Evolutionary conservation across 2,797 vertebrate species (phyloP), one percentile per base, ranked within the genome.

Genomic region (Sandelia bainsii): DNA sequence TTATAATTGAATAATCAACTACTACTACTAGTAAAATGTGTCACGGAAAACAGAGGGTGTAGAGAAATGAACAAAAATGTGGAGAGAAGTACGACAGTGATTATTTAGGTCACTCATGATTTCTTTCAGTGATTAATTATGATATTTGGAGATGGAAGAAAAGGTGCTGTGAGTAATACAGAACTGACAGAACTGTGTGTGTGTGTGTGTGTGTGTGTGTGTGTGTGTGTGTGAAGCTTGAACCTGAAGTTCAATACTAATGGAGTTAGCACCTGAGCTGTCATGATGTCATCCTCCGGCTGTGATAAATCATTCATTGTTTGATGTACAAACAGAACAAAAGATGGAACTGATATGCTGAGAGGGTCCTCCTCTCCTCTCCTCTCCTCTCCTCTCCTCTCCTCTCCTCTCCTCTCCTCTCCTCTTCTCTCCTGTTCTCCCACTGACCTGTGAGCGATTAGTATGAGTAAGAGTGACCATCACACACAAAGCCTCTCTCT

Each of bases 251-350:
- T 78, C 78, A 82, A 51, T 79, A 64, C 60, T 70, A 74, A 81
- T 67, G 53, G 62, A 75, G 75, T 82, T 69, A 59, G 63, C 56
- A 44, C 60, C 37, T 72, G 34, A 52, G 67, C 77, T 59, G 58
- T 75, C 19, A 2, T 27, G 34, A 51, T 45, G 22, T 69, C 54
- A 54, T 34, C 37, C 56, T 59, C 23, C 66, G 52, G 39, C 45
- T 71, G 22, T 51, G 25, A 62, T 71, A 48, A 62, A 82, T 80
- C 76, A 86, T 86, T 87, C 71, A 84, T 61, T 25, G 10, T 27
- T 27, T 65, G 46, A 51, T 66, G 54, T 74, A 72, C 67, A 37
- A 34, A 63, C 19, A 32, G 39, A 64, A 69, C 44, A 60, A 67
- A 71, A 20, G 27, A 34, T 16, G 11, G 8, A n/a, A 45, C 10